Percentiles rank a stretch among this genome's conserved stretches.
Evolutionary conservation across 1,140 invertebrate genomes (phyloP).

Genomic region (Drosophila gunungcola): DNA sequence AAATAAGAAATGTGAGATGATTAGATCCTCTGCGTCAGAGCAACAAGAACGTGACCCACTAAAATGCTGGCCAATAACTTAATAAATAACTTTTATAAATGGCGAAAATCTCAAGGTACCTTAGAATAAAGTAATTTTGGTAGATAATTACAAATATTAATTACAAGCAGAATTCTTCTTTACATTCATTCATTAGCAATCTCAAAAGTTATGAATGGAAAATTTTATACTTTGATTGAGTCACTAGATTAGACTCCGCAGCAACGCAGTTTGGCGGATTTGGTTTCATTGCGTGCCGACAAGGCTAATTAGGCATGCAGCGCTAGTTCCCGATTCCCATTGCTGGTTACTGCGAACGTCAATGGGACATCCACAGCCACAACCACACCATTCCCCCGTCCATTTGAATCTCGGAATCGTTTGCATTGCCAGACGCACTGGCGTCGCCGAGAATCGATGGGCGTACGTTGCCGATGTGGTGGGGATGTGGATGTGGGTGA

Average conservation of each 20-base stretch:
- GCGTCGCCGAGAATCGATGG: conserved; percentile 66
- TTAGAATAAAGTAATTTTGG: not conserved
- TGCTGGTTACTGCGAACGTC: conserved; percentile 9
- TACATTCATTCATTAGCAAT: conserved; percentile 34
- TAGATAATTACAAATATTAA: not conserved
- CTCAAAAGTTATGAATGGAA: conserved; percentile 26
- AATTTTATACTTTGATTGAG: conserved; percentile 21
- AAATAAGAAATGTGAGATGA: conserved; percentile 33
- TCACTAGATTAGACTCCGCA: conserved; percentile 10
- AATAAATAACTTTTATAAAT: no score
- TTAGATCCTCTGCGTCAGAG: conserved; percentile 27
- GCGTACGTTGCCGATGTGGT: conserved; percentile 33
- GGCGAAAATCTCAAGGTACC: no score
- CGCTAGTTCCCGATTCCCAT: conserved; percentile 12
- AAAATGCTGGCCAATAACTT: conserved; percentile 1
- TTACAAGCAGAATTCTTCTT: not conserved
- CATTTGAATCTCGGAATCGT: conserved; percentile 6
- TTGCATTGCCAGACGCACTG: conserved; percentile 57
- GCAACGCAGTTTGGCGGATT: conserved; percentile 6
- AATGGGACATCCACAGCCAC: no score
- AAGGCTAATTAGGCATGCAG: conserved; percentile 37
- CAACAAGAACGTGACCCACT: conserved; percentile 21
- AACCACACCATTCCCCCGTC: conserved; percentile 1
- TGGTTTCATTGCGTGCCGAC: conserved; percentile 1
- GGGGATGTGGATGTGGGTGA: conserved; percentile 45